Conservation (phyloP, 1,140 invertebrate genomes). For the Drosophila willistoni region DNA sequence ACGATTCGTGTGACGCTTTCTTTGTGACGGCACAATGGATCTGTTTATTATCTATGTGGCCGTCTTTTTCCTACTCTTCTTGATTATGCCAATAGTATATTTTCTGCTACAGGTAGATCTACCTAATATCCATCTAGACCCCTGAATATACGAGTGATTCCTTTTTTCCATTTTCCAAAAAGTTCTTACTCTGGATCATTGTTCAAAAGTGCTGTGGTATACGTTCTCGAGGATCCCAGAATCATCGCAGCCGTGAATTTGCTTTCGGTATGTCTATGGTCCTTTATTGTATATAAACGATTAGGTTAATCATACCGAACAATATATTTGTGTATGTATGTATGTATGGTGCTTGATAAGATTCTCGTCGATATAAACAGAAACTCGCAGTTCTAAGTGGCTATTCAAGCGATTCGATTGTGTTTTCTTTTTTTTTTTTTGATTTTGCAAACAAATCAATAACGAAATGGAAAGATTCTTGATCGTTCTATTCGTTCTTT, state of each 20-base stretch:
- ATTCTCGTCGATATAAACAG: slow-evolving; percentile 1
- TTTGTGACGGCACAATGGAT: slow-evolving; percentile 43
- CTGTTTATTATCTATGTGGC: slow-evolving; percentile 51
- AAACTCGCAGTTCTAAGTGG: slow-evolving; percentile 10
- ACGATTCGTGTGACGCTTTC: slow-evolving; percentile 38
- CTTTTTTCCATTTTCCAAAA: slow-evolving; percentile 1
- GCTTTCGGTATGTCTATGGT: slow-evolving; percentile 32
- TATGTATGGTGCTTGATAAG: slow-evolving; percentile 25
- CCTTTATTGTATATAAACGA: background rate
- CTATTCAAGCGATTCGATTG: slow-evolving; percentile 11
- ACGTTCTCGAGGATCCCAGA: background rate
- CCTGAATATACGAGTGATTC: background rate
- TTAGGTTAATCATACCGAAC: too few relatives aligned
- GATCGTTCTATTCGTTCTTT: background rate
- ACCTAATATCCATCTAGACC: background rate
- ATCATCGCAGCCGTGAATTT: slow-evolving; percentile 4
- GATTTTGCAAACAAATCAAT: background rate
- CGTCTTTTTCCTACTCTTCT: slow-evolving; percentile 53
- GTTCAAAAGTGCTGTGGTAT: slow-evolving; percentile 50
- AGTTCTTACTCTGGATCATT: slow-evolving; percentile 56
- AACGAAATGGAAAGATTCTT: background rate
- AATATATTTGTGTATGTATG: background rate
- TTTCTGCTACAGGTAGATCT: slow-evolving; percentile 57
- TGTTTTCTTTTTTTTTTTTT: background rate
- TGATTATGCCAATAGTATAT: slow-evolving; percentile 58